Percentiles rank a stretch among this genome's conserved stretches.
These are phyloP conservation scores for Trichoplusia ni DNA, from an alignment of 1,140 invertebrate genomes.

Conservation along the genomic window DNA sequence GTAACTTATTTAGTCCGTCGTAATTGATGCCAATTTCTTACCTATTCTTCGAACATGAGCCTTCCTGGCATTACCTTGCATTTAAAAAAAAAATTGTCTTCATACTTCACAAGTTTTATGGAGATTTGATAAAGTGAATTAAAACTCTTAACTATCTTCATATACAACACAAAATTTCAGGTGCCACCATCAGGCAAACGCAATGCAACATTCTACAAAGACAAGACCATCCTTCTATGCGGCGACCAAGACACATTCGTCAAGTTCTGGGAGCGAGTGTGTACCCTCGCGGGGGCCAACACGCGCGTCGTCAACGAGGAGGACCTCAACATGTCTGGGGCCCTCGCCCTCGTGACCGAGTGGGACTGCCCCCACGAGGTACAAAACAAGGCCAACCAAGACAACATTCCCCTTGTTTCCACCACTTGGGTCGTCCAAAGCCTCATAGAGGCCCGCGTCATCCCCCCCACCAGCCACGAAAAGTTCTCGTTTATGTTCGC, in stretches of 20 bases:
- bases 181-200: constrained; percentile 65
- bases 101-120: too few species aligned
- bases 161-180: constrained; percentile 38
- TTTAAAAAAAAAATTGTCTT: too few species aligned
- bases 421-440: constrained; percentile 83
- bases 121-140: too few species aligned
- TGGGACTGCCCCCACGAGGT: constrained; percentile 81
- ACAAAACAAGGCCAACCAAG: constrained; percentile 78
- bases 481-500: constrained; percentile 79
- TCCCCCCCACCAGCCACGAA: constrained; percentile 76
- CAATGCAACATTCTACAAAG: constrained; percentile 79
- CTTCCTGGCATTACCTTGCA: too few species aligned
- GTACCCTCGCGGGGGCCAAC: constrained; percentile 82
- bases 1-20: neutral
- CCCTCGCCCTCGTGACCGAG: constrained; percentile 79
- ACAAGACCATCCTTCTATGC: constrained; percentile 79
- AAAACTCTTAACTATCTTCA: too few species aligned
- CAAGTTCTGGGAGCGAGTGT: constrained; percentile 83
- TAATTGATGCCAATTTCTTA: neutral
- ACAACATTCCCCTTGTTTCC: constrained; percentile 82
- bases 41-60: neutral
- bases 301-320: constrained; percentile 77
- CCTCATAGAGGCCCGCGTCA: constrained; percentile 81
- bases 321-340: constrained; percentile 77
- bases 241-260: constrained; percentile 78